phyloP scores from a whole-genome alignment of 2,888 invertebrate genomes.

The Platycnemis pennipes region DNA sequence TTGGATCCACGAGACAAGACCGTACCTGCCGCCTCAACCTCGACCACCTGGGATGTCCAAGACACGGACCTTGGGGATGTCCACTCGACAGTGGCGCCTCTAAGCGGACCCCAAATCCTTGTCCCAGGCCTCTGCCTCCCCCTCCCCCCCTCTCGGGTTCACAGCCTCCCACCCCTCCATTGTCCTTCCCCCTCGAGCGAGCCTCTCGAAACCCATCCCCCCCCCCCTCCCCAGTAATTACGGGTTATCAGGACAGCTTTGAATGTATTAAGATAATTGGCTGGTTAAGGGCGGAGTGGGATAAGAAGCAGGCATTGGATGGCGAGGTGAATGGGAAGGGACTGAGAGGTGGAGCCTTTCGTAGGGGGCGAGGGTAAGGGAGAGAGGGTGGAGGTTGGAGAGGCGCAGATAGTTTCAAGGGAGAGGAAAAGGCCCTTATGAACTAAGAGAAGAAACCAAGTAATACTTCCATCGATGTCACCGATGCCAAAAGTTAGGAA shows the following conservation, averaged over 20 bases:
- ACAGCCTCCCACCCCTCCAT: not conserved
- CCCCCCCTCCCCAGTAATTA: conserved; percentile 37
- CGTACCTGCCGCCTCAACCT: too few species aligned
- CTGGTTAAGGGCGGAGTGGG: conserved; percentile 62
- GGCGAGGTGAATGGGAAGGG: conserved; percentile 20
- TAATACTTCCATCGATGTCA: too few species aligned
- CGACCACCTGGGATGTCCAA: too few species aligned
- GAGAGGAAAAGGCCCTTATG: too few species aligned
- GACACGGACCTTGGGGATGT: too few species aligned
- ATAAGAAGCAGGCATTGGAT: conserved; percentile 49
- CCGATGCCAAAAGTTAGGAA: too few species aligned
- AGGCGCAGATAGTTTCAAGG: too few species aligned
- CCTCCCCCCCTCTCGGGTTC: not conserved
- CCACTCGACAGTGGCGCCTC: not conserved
- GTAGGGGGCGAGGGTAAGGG: not conserved
- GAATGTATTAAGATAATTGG: conserved; percentile 68
- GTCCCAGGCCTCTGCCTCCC: not conserved
- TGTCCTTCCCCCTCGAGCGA: not conserved
- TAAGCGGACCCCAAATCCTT: not conserved
- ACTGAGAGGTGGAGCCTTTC: not conserved
- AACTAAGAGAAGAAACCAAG: not conserved
- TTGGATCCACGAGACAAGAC: too few species aligned
- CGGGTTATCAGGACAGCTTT: conserved; percentile 65
- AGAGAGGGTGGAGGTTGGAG: not conserved
- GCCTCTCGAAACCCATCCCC: too few species aligned